phyloP scores from a whole-genome alignment of 2,113 vertebrate species.

The Notothenia coriiceps region DNA sequence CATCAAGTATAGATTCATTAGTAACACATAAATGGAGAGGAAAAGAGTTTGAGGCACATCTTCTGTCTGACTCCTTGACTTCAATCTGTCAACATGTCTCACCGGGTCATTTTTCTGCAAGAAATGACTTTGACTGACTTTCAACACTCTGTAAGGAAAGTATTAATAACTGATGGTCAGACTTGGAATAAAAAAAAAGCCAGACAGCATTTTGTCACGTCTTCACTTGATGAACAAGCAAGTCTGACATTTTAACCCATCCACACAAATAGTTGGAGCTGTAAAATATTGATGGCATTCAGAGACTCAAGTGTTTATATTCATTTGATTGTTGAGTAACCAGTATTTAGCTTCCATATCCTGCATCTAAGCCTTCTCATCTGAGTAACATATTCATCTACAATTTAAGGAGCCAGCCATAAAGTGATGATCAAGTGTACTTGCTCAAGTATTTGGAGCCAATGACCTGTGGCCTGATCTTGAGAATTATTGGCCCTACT shows the following conservation, averaged over 20 bases:
- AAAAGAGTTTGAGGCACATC: conserved; percentile 28
- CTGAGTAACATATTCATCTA: conserved; percentile 55
- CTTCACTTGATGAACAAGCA: conserved; percentile 28
- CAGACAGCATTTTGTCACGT: conserved; percentile 9
- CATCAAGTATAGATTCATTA: neutral
- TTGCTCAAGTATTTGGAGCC: conserved; percentile 61
- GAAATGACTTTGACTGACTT: conserved; percentile 22
- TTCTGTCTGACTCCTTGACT: conserved; percentile 24
- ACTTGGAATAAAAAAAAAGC: neutral
- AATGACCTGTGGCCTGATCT: conserved; percentile 76
- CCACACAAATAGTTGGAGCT: conserved; percentile 14
- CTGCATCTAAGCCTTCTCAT: conserved; percentile 38
- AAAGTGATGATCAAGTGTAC: conserved; percentile 63
- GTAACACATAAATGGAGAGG: neutral
- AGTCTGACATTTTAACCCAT: conserved; percentile 33
- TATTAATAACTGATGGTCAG: conserved; percentile 41
- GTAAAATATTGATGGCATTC: neutral
- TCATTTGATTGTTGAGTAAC: neutral
- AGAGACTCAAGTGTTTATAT: neutral
- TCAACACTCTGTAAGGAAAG: conserved; percentile 21
- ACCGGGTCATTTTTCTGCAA: conserved; percentile 24
- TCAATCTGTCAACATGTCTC: conserved; percentile 19
- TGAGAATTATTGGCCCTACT: conserved; percentile 68
- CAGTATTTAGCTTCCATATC: neutral
- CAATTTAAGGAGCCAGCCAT: conserved; percentile 34